Conservation (phyloP, 2,797 vertebrate genomes). For the Acrocephalus scirpaceus region DNA sequence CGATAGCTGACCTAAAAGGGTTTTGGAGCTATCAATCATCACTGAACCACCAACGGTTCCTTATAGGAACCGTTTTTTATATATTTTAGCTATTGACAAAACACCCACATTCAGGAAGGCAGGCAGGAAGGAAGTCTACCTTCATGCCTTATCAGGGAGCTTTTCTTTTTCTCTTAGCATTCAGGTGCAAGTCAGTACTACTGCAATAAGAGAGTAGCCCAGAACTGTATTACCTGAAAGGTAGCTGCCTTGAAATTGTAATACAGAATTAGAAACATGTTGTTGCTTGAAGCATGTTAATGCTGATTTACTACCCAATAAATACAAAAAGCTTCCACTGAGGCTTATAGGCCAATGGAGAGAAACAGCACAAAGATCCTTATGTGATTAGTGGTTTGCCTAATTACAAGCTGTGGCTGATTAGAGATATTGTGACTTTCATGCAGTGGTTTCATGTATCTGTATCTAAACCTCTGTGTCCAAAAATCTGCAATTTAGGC, state of each 20-base stretch:
- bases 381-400: conserved; percentile 35
- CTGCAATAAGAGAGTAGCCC: not conserved
- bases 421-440: conserved; percentile 51
- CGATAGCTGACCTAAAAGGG: not conserved
- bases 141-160: not conserved
- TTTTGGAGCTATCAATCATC: not conserved
- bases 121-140: not conserved
- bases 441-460: conserved; percentile 28
- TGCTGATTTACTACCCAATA: conserved; percentile 70
- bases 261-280: conserved; percentile 48
- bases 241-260: conserved; percentile 19
- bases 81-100: not conserved
- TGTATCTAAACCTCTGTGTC: not conserved
- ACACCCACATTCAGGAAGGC: not conserved
- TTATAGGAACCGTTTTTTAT: not conserved
- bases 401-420: conserved; percentile 60
- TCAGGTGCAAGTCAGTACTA: not conserved
- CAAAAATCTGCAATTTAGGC: conserved; percentile 1
- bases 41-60: not conserved
- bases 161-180: conserved; percentile 4
- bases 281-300: conserved; percentile 47
- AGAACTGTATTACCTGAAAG: conserved; percentile 3
- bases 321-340: conserved; percentile 56
- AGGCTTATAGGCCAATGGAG: conserved; percentile 11
- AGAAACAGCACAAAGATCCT: conserved; percentile 45